Conservation (phyloP, 92 coral and sea anemone species). For the Muricea muricata region DNA sequence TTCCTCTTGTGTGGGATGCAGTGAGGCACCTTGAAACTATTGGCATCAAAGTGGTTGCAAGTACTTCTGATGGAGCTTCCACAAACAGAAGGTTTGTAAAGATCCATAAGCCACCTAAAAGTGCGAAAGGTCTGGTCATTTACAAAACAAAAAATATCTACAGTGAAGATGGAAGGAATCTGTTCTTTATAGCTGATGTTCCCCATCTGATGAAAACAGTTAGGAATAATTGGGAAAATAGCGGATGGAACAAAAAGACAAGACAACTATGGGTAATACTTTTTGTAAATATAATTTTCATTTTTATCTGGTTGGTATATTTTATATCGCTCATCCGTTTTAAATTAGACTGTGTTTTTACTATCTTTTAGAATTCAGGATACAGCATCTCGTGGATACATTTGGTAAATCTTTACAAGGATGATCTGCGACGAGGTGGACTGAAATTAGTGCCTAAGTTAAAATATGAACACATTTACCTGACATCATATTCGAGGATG, state of each 20-base stretch:
- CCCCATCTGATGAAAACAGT: constrained; percentile 17
- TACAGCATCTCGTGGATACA: constrained; percentile 12
- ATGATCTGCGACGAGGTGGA: constrained; percentile 19
- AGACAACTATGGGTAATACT: constrained; percentile 9
- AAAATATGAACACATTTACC: constrained; percentile 17
- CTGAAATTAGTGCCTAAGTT: constrained; percentile 35
- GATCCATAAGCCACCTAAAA: constrained; percentile 8
- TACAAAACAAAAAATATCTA: constrained; percentile 3
- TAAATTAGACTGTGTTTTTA: no score
- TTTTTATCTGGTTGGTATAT: neutral
- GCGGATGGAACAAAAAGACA: constrained; percentile 26
- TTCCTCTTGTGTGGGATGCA: constrained; percentile 22
- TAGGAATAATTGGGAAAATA: neutral
- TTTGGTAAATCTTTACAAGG: constrained; percentile 8
- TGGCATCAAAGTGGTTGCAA: neutral
- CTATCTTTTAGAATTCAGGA: constrained; percentile 4
- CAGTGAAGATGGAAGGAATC: neutral
- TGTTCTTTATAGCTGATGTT: constrained; percentile 17
- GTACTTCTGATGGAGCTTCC: constrained; percentile 19
- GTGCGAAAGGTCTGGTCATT: neutral
- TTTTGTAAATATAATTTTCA: neutral
- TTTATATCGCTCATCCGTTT: no score
- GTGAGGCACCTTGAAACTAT: constrained; percentile 2
- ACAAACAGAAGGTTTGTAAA: constrained; percentile 3
- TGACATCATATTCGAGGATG: constrained; percentile 25